Conservation (phyloP, 2,113 vertebrate species). For the Raja brachyura region DNA sequence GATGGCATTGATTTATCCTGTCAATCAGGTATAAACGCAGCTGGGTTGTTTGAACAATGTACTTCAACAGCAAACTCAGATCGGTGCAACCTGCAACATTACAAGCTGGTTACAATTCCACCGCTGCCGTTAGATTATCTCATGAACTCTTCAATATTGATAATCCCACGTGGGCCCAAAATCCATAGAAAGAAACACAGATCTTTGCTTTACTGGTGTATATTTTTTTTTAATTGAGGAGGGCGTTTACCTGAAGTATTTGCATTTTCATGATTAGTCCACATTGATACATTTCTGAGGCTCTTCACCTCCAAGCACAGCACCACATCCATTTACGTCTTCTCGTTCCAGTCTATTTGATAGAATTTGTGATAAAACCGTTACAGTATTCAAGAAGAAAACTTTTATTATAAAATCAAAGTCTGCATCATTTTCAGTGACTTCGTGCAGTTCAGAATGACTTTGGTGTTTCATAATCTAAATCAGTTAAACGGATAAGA, state of each 20-base stretch:
- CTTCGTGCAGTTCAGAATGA: neutral
- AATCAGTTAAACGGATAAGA: neutral
- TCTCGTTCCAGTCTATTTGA: neutral
- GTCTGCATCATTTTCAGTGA: neutral
- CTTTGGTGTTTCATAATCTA: too few species aligned
- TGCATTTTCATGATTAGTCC: conserved; percentile 20
- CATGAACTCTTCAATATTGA: neutral
- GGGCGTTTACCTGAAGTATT: neutral
- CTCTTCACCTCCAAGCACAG: neutral
- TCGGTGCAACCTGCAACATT: neutral
- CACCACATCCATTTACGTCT: neutral
- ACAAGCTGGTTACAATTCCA: neutral
- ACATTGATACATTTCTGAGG: neutral
- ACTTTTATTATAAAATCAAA: neutral
- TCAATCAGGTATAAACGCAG: neutral
- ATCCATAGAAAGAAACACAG: neutral
- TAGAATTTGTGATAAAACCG: neutral
- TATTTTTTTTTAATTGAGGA: neutral
- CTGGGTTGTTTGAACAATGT: neutral
- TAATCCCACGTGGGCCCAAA: neutral
- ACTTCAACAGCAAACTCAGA: neutral
- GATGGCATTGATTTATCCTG: neutral
- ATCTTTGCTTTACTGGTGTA: neutral
- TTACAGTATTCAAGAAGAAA: neutral
- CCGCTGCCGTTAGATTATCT: neutral